Base-by-base conservation (phyloP, 2,797 vertebrate species). In the Etheostoma perlongum region DNA sequence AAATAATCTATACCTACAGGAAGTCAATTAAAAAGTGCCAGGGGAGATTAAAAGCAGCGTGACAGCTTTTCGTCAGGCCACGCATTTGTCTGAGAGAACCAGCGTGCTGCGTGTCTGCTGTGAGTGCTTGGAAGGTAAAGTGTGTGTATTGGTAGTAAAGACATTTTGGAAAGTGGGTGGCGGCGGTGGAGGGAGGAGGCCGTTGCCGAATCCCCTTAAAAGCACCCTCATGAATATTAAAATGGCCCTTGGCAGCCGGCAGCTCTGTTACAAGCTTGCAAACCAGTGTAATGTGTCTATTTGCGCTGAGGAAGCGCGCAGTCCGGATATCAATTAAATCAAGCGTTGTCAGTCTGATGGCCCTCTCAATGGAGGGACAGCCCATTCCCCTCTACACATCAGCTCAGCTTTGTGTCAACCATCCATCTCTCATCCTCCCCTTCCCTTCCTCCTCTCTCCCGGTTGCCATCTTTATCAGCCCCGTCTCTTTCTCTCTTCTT, bases 11-110 rank as follows among this genome's bases (percentile, higher is more conserved):
- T 94, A 96, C 96, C 96, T 96, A 95, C 95, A 96, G 95, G 95
- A 97, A 97, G 96, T 97, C 96, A 97, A 97, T 97, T 97, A 97
- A 96, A 96, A 95, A 93, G 95, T 96, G 97, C 96, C 97, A 95
- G 94, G 88, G 93, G 95, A 97, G 96, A 98, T 97, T 96, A 97
- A 96, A 95, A 97, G 95, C 93, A 94, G 95, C 90, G 92, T 96
- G 96, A 96, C 96, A 96, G 95, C 96, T 94, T 92, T 87, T 95
- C 94, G 91, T 95, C 95, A 95, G 96, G 95, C 95, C 94, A 91
- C 81, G 79, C 93, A 95, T 90, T 95, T 92, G 94, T 92, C 94
- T 80, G 76, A 55, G 64, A 70, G 85, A 90, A 74, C 65, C 83
- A 64, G 78, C 76, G 66, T 65, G 83, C 63, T 59, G 79, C 47